Evolutionary conservation across 2,888 invertebrate genomes (phyloP).

Genomic region (Axea sp.): DNA sequence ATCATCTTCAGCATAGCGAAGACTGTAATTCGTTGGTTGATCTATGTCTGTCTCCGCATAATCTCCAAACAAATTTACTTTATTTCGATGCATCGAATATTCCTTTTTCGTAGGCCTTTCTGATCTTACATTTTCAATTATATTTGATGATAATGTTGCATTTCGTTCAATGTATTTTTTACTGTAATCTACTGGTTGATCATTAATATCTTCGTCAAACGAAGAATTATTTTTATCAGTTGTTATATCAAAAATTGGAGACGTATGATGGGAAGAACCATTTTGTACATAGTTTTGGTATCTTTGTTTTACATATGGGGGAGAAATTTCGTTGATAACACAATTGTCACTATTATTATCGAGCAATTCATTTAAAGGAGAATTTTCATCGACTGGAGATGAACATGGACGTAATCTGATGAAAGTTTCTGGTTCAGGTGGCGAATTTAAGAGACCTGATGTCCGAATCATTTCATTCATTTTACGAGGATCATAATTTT

Average conservation of each 20-base stretch:
- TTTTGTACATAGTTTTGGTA: conserved; percentile 47
- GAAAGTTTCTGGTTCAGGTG: conserved; percentile 55
- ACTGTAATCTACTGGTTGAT: conserved; percentile 83
- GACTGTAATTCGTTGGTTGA: conserved; percentile 95
- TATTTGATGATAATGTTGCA: conserved; percentile 40
- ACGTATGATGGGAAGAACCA: conserved; percentile 28
- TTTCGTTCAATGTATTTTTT: conserved; percentile 80
- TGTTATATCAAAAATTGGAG: conserved; percentile 40
- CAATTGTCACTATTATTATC: conserved; percentile 51
- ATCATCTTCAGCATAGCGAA: conserved; percentile 92
- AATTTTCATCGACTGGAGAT: conserved; percentile 58
- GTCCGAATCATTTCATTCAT: conserved; percentile 31
- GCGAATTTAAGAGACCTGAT: conserved; percentile 53
- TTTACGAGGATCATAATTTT: conserved; percentile 53
- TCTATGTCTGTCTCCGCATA: conserved; percentile 95
- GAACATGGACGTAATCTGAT: conserved; percentile 49
- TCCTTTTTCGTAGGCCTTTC: conserved; percentile 67
- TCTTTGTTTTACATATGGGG: conserved; percentile 40
- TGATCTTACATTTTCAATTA: conserved; percentile 56
- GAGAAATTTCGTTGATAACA: conserved; percentile 47
- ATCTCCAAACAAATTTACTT: conserved; percentile 80
- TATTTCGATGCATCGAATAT: conserved; percentile 68
- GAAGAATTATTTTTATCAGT: conserved; percentile 43
- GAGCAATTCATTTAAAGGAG: conserved; percentile 39
- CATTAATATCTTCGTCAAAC: conserved; percentile 73